Conservation (phyloP, 2,797 vertebrate species). For the Mallotus villosus region DNA sequence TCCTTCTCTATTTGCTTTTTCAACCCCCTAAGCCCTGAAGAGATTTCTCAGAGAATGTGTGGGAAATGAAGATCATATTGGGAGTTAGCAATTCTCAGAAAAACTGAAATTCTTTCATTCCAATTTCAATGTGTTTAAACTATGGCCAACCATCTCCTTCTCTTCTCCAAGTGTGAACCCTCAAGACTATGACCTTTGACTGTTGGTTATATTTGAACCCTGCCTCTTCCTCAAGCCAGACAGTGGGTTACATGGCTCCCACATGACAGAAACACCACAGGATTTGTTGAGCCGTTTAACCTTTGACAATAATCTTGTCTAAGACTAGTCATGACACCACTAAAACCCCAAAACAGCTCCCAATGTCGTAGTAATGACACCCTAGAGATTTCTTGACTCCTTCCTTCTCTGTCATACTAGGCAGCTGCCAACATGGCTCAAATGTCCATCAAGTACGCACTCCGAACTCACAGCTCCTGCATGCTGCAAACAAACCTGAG, state of each 20-base stretch:
- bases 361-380: conserved; percentile 66
- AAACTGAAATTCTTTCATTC: neutral
- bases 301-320: conserved; percentile 66
- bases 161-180: conserved; percentile 26
- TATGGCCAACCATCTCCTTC: neutral
- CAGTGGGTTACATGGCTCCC: conserved; percentile 13
- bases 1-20: conserved; percentile 27
- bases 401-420: conserved; percentile 70
- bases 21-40: conserved; percentile 13
- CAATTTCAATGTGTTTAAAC: neutral
- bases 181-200: conserved; percentile 32
- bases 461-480: conserved; percentile 25
- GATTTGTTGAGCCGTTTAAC: conserved; percentile 64
- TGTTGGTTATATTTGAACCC: conserved; percentile 13
- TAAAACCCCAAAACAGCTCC: conserved; percentile 60
- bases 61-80: conserved; percentile 12
- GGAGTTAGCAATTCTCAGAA: neutral
- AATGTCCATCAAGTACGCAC: conserved; percentile 61
- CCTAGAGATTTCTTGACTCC: conserved; percentile 67
- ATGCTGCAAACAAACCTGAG: conserved; percentile 57
- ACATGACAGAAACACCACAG: conserved; percentile 23
- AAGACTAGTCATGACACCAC: conserved; percentile 53
- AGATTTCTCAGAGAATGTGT: conserved; percentile 12
- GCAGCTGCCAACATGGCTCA: conserved; percentile 72
- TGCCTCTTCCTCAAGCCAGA: conserved; percentile 10